phyloP scores from a whole-genome alignment of 2,113 vertebrate species.

The Tringa solitaria region DNA sequence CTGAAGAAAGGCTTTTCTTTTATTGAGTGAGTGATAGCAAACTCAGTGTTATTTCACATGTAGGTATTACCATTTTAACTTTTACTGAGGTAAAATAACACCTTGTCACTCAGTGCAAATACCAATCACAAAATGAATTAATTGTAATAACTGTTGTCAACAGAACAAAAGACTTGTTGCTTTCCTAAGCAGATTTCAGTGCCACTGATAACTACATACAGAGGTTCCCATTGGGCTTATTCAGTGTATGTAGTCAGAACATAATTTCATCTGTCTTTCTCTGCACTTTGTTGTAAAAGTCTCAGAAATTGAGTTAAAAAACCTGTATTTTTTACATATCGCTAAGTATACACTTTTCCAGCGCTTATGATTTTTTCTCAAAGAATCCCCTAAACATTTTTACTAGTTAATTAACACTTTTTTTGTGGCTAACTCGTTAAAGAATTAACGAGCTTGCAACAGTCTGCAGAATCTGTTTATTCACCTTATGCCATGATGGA shows the following conservation, averaged over 20 bases:
- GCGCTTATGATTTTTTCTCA: constrained; percentile 8
- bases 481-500: not conserved
- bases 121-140: constrained; percentile 91
- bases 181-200: constrained; percentile 80
- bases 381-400: constrained; percentile 40
- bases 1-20: constrained; percentile 65
- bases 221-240: constrained; percentile 72
- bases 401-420: constrained; percentile 40
- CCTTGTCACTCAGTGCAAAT: constrained; percentile 91
- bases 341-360: constrained; percentile 61
- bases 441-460: constrained; percentile 32
- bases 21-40: constrained; percentile 75
- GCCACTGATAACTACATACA: constrained; percentile 74
- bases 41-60: constrained; percentile 77
- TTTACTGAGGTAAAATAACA: constrained; percentile 91
- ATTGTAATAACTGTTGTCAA: constrained; percentile 93
- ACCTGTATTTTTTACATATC: constrained; percentile 62
- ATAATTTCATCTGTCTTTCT: constrained; percentile 73
- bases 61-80: constrained; percentile 88
- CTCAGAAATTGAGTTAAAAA: constrained; percentile 67
- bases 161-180: constrained; percentile 90
- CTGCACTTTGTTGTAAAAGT: constrained; percentile 64
- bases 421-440: constrained; percentile 18
- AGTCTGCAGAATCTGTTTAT: not conserved
- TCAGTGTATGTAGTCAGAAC: constrained; percentile 65